Evolutionary conservation across 2,888 invertebrate genomes (phyloP), one percentile per base, ranked within the genome.

Genomic region (Chelonus formosanus): DNA sequence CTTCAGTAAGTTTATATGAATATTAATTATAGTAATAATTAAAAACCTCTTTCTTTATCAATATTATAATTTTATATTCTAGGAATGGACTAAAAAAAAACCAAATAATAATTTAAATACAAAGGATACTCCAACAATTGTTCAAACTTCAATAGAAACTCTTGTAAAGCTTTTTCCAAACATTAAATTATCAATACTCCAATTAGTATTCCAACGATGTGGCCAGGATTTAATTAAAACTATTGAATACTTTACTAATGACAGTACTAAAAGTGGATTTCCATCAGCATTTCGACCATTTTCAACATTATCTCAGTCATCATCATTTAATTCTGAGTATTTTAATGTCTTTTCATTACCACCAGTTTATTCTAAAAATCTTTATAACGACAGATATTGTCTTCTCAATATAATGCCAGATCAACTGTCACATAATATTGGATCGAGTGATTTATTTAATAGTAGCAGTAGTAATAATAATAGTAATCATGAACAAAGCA

Each of bases 171-270:
- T 98, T 44, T 98, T 97, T 81, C 97, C 97, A 0, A 94, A 93
- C 76, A 92, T 95, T 76, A 95, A 95, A 81, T 87, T 92, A 1
- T 90, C 94, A 0, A 95, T 97, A 1, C 85, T 98, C 59, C 96
- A 97, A 80, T 85, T 97, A 73, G 95, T 97, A n/a, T 86, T 97
- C 53, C 92, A 95, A 72, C 90, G 96, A 44, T 97, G 97, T 83
- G 95, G 95, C 80, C 94, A 96, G 73, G 97, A 98, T 80, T 85
- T 97, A 56, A 88, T 96, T 8, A 93, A 93, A 75, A 94, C 96
- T 5, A 95, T 96, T 62, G 95, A 96, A 80, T 95, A 95, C 78
- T 94, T 95, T 78, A 79, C 82, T 20, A 78, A 69, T 63, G 80
- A 79, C 10, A 62, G 8, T 8, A 7, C 55, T 8, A 78, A 68